Base-by-base conservation (phyloP, 2,888 invertebrate species). In the Melanostoma mellinum region DNA sequence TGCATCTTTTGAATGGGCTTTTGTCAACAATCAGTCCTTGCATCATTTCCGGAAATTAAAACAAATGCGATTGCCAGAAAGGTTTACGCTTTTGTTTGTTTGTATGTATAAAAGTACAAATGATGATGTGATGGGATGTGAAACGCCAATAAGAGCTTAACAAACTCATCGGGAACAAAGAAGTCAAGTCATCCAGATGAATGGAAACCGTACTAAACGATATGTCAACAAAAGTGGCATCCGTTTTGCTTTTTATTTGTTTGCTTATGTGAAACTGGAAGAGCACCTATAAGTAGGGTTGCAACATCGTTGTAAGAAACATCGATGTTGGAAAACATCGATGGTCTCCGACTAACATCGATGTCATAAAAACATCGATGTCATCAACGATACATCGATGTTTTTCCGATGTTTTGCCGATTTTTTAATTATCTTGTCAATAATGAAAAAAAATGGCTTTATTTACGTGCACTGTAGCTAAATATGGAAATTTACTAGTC, bases 181-280 rank as follows among this genome's bases (percentile, higher is more conserved):
- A 76, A 71, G 67, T 67, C 60, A 81, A 76, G 72, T 81, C 71
- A 81, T 77, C 76, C 72, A 48, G 48, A n/a, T 48, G 55, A 74
- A 67, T 76, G 67, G 74, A 82, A 74, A 79, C 84, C 69, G 56
- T 63, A 84, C 69, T 84, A 84, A 84, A 84, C 79, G 84, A 79
- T 78, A 75, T 84, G 79, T 84, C 84, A 84, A 84, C 84, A 84
- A 78, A 84, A 79, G 73, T 84, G 84, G 75, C 79, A 84, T 84
- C 84, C 79, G 79, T 72, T 72, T 72, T 77, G 71, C 33, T 32
- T 33, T 52, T 52, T 50, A 3, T 50, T 50, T 50, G 1, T 50
- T 6, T 52, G 20, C 20, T 20, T 20, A 20, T 20, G 20, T 20
- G 20, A 20, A 20, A 20, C 20, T 20, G 1, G 20, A 20, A 20